Evolutionary conservation across 1,140 invertebrate genomes (phyloP), one percentile per base, ranked within the genome.

Genomic region (Papilio polyxenes): DNA sequence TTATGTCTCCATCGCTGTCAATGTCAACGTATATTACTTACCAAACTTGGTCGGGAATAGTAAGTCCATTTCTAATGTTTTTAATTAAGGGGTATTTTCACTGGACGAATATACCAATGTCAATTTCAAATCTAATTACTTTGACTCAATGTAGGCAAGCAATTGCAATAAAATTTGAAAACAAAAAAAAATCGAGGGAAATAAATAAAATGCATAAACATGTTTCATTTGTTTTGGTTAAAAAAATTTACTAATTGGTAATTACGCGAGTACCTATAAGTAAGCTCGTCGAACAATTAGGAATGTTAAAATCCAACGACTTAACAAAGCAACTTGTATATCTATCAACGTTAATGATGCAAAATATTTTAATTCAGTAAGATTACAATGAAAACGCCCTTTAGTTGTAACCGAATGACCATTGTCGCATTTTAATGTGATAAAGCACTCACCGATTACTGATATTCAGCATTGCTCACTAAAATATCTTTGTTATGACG

Each of bases 1-100:
- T 85, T 86, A 87, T 88, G 89, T 87, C 87, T 80, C 78, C 78
- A 87, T 82, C 62, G 81, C 65, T 10, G 40, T 69, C 78, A 40
- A 65, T 85, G 85, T 86, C 85, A 62, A 82, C 85, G 81, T 86
- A 83, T 80, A 85, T 86, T 83, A 85, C 80, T 84, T 80, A 82
- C 84, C 78, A 82, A 84, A 84, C 75, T 81, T 84, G 81, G 82
- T 69, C 48, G 65, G 72, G 84, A 87, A 86, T 86, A 82, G 84
- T 85, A 83, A 88, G 81, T 80, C 20, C 44, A 80, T 80, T 80
- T 80, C 78, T 65, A 69, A 31, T 69, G 59, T 48, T 56, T 80
- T 11, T 44, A 5, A n/a, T 80, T 80, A 49, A 65, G 40, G 59
- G 65, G 10, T 37, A 44, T 48, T 80, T 80, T 69, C 56, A 69